Base-by-base conservation (phyloP, 2,888 invertebrate genomes). In the Ariolimax columbianus region DNA sequence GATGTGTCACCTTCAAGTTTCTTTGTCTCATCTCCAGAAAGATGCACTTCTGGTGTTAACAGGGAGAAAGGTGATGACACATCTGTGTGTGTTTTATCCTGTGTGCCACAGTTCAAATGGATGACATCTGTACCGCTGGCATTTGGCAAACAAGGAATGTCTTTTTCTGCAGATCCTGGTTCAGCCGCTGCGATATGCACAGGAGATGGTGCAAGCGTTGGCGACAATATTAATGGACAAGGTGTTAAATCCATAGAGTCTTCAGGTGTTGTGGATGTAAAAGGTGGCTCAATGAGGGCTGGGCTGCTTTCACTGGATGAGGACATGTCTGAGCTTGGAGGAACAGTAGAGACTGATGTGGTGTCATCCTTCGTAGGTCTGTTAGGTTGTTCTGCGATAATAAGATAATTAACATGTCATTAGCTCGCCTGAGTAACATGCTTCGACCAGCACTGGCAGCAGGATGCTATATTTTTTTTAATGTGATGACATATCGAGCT, bases 311-410 rank as follows among this genome's bases (percentile, higher is more conserved):
- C 55, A 51, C 33, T 77, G n/a, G 83, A 70, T 4, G 83, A 68
- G 6, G 55, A 11, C 38, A 78, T 78, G 36, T 70, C 70, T 11
- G 82, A 77, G 47, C 77, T 77, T 7, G 83, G 77, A 43, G 83
- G 77, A 14, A 33, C 77, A 11, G 26, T 23, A 1, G 77, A 77
- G 14, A 38, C 26, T 33, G 77, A 55, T 7, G 83, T 43, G n/a
- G 68, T 38, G 51, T n/a, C 63, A 7, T 55, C 63, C 40, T 63
- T n/a, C 43, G 26, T 19, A 38, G 36, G 23, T 19, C 17, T 26
- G 23, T 26, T 38, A 23, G 11, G 14, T 17, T 68, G 11, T 36
- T 33, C 36, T 68, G 11, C 26, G 19, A 68, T 14, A 68, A 9
- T 14, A 36, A 9, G 4, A 68, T 36, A 68, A 26, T 36, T 33